These are phyloP conservation scores for Sphaerophoria rueppellii DNA, from an alignment of 2,888 invertebrate species.

Conservation along the genomic window DNA sequence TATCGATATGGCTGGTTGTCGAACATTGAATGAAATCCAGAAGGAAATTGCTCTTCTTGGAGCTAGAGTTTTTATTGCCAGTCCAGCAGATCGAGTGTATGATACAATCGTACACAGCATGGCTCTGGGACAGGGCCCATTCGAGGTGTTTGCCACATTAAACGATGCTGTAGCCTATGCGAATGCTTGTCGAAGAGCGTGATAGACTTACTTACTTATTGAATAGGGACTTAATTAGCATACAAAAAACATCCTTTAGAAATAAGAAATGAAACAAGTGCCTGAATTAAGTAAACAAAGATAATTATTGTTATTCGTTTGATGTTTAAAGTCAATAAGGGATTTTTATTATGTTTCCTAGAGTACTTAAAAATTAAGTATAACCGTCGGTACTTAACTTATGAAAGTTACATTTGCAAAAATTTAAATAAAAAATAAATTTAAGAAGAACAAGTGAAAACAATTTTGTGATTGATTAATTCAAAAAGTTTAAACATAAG, in stretches of 20 bases:
- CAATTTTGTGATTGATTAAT: slow-evolving; percentile 46
- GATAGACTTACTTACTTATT: neutral
- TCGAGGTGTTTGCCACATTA: slow-evolving; percentile 85
- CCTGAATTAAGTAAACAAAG: slow-evolving; percentile 35
- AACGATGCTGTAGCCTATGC: slow-evolving; percentile 85
- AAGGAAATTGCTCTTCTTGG: slow-evolving; percentile 84
- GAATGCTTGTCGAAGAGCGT: slow-evolving; percentile 78
- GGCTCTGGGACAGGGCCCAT: slow-evolving; percentile 80
- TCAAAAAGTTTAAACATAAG: slow-evolving; percentile 8
- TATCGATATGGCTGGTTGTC: slow-evolving; percentile 86
- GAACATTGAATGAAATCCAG: slow-evolving; percentile 83
- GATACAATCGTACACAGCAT: slow-evolving; percentile 80
- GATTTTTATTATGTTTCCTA: slow-evolving; percentile 8
- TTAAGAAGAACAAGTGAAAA: slow-evolving; percentile 13
- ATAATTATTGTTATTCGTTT: slow-evolving; percentile 19
- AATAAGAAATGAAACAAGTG: slow-evolving; percentile 59
- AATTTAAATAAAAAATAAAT: slow-evolving; percentile 12
- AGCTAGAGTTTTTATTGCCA: slow-evolving; percentile 84
- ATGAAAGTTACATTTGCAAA: slow-evolving; percentile 4
- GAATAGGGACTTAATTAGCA: slow-evolving; percentile 7
- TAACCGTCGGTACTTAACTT: slow-evolving; percentile 20
- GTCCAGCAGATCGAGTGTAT: slow-evolving; percentile 83
- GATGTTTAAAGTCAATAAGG: slow-evolving; percentile 1
- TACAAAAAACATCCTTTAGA: slow-evolving; percentile 8
- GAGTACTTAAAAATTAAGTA: slow-evolving; percentile 61